Evolutionary conservation across 2,797 vertebrate species (phyloP).

Genomic region (Miopithecus talapoin): DNA sequence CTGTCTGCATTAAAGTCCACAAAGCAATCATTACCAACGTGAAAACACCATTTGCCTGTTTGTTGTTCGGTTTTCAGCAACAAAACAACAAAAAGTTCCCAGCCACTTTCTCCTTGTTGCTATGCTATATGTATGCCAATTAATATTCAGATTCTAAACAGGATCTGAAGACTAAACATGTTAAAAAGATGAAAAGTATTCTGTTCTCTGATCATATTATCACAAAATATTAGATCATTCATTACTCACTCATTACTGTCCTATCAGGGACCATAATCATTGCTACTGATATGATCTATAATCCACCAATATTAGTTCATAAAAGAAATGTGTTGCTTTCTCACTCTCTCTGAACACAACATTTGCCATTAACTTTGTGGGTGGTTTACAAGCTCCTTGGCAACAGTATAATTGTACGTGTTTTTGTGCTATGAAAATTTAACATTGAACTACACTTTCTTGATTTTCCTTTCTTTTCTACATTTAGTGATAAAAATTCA

Average conservation of each 20-base stretch:
- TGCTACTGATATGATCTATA: neutral
- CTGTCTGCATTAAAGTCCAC: neutral
- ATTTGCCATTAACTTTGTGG: constrained; percentile 31
- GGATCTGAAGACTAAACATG: neutral
- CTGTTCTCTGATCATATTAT: neutral
- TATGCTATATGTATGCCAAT: neutral
- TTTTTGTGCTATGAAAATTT: constrained; percentile 34
- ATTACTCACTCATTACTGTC: neutral
- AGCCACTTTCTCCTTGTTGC: neutral
- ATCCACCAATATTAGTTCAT: neutral
- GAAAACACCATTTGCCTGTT: neutral
- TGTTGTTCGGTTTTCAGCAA: neutral
- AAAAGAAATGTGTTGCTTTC: neutral
- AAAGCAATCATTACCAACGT: neutral
- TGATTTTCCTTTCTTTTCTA: neutral
- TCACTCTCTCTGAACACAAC: neutral
- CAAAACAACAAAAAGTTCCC: neutral
- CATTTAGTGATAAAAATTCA: neutral
- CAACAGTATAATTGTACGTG: neutral
- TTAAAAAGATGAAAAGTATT: neutral
- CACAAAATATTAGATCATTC: neutral
- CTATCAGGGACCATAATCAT: neutral
- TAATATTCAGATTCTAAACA: neutral
- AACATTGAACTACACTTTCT: neutral
- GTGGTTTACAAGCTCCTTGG: constrained; percentile 35